phyloP scores from a whole-genome alignment of 2,888 invertebrate species.

The Synergus laeviventris region DNA sequence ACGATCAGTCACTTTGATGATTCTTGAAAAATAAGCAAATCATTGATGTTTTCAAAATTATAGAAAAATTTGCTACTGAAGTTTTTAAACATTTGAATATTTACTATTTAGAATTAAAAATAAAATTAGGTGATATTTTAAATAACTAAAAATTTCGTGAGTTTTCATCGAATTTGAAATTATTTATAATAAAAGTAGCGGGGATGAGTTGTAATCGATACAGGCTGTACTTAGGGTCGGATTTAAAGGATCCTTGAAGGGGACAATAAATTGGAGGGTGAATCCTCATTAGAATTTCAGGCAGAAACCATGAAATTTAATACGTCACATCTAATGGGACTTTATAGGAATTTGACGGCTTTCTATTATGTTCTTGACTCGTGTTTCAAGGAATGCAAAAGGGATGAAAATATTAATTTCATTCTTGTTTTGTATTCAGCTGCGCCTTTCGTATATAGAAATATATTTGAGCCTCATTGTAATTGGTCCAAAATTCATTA shows the following conservation, averaged over 20 bases:
- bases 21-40: too few relatives aligned
- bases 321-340: constrained; percentile 12
- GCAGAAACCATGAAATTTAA: constrained; percentile 25
- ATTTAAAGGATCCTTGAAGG: not conserved
- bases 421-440: not conserved
- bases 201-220: not conserved
- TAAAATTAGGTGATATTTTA: too few relatives aligned
- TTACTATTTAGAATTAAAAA: too few relatives aligned
- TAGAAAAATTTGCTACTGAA: too few relatives aligned
- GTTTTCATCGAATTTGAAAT: not conserved
- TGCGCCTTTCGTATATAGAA: not conserved
- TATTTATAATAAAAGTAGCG: not conserved
- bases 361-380: not conserved
- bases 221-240: constrained; percentile 18
- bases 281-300: constrained; percentile 24
- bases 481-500: not conserved
- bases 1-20: too few relatives aligned
- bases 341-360: constrained; percentile 26
- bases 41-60: too few relatives aligned
- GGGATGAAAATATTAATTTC: not conserved
- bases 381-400: not conserved
- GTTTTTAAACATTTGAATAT: too few relatives aligned
- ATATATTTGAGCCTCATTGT: not conserved
- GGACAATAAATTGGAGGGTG: constrained; percentile 26
- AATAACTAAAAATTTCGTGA: not conserved